Conservation (phyloP, 1,140 invertebrate species). For the Brachionus angularis region DNA sequence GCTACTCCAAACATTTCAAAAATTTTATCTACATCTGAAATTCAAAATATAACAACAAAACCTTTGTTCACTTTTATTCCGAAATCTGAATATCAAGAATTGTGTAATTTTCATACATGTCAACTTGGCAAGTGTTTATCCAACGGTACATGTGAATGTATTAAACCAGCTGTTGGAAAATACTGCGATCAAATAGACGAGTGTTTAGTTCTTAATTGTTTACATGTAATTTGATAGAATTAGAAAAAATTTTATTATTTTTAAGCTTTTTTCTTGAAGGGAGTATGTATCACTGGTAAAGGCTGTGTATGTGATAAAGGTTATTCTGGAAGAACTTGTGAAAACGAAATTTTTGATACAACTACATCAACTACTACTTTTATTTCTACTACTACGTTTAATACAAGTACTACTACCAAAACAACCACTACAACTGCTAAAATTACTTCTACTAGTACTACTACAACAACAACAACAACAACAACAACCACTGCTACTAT, state of each 20-base stretch:
- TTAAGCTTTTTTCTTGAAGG: background rate
- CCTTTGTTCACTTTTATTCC: background rate
- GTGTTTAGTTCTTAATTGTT: slow-evolving; percentile 2
- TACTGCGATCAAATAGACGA: slow-evolving; percentile 44
- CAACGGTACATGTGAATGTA: slow-evolving; percentile 34
- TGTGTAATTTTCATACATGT: slow-evolving; percentile 15
- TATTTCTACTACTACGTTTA: background rate
- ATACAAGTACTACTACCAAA: background rate
- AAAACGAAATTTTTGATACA: background rate
- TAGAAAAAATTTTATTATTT: background rate
- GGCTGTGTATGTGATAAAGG: slow-evolving; percentile 19
- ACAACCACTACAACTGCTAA: background rate
- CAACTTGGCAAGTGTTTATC: slow-evolving; percentile 31
- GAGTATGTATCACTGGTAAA: slow-evolving; percentile 20
- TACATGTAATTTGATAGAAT: background rate
- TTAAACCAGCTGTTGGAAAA: slow-evolving; percentile 22
- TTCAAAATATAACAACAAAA: background rate
- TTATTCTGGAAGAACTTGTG: slow-evolving; percentile 15
- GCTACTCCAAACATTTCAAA: too few relatives aligned
- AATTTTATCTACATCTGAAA: too few relatives aligned
- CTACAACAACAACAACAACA: background rate
- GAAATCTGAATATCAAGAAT: background rate
- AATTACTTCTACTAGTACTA: background rate
- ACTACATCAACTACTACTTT: background rate
- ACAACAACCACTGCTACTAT: background rate